phyloP scores from a whole-genome alignment of 2,113 vertebrate species.

The Myrmophylax atrothorax region DNA sequence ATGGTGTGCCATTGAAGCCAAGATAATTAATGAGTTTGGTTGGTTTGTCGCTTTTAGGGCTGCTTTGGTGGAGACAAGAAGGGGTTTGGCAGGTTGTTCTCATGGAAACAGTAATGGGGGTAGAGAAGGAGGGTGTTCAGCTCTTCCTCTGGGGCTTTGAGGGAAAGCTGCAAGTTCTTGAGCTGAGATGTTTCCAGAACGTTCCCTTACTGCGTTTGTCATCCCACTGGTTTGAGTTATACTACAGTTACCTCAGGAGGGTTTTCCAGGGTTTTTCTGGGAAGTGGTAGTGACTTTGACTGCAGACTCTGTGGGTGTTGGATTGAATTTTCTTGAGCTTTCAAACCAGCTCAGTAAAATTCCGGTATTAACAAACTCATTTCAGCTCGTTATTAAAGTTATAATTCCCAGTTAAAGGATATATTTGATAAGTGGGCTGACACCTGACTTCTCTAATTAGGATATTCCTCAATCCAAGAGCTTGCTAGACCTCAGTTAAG shows the following conservation, averaged over 20 bases:
- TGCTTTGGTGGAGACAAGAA: neutral
- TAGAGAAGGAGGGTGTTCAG: neutral
- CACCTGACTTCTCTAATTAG: constrained; percentile 1
- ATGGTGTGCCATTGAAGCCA: neutral
- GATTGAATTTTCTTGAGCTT: neutral
- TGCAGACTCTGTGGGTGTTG: neutral
- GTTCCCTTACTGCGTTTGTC: neutral
- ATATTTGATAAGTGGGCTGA: neutral
- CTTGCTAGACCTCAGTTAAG: neutral
- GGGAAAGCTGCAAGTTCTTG: neutral
- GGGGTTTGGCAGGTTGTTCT: neutral
- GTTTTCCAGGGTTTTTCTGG: neutral
- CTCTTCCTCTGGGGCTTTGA: neutral
- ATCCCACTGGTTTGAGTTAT: neutral
- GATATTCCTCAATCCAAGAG: neutral
- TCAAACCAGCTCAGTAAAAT: neutral
- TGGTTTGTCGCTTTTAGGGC: neutral
- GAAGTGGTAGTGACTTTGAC: neutral
- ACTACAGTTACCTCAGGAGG: neutral
- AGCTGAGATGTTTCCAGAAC: neutral
- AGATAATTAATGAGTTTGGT: neutral
- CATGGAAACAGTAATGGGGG: neutral
- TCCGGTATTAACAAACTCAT: neutral
- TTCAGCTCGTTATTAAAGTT: neutral
- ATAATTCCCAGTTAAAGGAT: neutral